These are phyloP conservation scores for Phoxinus dragarum DNA, from an alignment of 2,797 vertebrate species.

Conservation along the genomic window DNA sequence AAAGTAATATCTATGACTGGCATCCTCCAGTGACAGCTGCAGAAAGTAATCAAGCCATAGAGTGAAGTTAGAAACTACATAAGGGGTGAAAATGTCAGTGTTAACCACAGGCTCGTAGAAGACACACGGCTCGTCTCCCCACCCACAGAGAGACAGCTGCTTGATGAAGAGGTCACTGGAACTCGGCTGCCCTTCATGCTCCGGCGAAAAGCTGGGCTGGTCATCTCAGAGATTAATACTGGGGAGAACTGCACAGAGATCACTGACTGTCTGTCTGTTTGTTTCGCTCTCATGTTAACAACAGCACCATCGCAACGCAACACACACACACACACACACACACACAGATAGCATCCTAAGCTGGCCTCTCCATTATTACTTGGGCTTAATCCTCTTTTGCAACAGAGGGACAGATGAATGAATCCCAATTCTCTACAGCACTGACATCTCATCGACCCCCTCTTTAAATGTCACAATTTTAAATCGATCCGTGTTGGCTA, in stretches of 20 bases:
- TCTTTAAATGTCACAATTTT: conserved; percentile 34
- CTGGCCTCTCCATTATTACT: conserved; percentile 31
- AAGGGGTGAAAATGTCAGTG: conserved; percentile 33
- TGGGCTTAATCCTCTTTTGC: conserved; percentile 44
- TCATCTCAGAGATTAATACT: conserved; percentile 38
- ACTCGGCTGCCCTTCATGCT: conserved; percentile 4
- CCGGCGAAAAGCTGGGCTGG: conserved; percentile 20
- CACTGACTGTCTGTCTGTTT: conserved; percentile 32
- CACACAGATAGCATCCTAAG: conserved; percentile 19
- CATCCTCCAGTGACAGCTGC: conserved; percentile 9
- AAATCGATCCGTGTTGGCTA: conserved; percentile 41
- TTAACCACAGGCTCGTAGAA: conserved; percentile 22
- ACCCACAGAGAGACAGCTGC: conserved; percentile 55
- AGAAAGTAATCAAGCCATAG: conserved; percentile 25
- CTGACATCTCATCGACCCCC: conserved; percentile 9
- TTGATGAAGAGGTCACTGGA: conserved; percentile 31
- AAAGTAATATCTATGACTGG: background rate
- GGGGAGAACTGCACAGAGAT: conserved; percentile 29
- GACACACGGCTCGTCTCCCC: conserved; percentile 36
- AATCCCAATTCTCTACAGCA: conserved; percentile 1
- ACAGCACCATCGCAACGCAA: conserved; percentile 12
- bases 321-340: background rate
- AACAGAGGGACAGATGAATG: conserved; percentile 31
- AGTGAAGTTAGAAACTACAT: conserved; percentile 23
- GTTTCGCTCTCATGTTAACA: conserved; percentile 39